Base-by-base conservation (phyloP, 2,113 vertebrate species). In the Psittacula cyanocephala region DNA sequence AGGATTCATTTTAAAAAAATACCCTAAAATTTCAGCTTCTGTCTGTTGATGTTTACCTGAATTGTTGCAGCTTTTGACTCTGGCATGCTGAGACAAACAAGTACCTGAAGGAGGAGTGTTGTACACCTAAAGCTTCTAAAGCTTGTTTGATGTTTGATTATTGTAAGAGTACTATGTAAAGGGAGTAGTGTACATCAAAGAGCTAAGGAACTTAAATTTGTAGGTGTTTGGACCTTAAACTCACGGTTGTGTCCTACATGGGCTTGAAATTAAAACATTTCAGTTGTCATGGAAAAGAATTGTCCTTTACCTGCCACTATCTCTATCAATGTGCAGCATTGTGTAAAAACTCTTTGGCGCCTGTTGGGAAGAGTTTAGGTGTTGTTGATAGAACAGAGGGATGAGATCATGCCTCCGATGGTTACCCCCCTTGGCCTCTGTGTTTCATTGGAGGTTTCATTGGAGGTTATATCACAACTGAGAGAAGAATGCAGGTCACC, bases 321-420 rank as follows among this genome's bases (percentile, higher is more conserved):
- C 57, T 49, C 35, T 43, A 7, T 17, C 5, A 0, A 0, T 7
- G 8, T 19, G 0, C 35, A 24, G 0, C 9, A 0, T 2, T 16
- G 44, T 28, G 29, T 46, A 8, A 7, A 17, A 62, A 3, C 62
- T 37, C 13, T 0, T 3, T 3, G 4, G 86, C 7, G 0, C 35
- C 39, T 27, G 1, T 4, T 39, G 68, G 72, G 77, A 20, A 3
- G 46, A 18, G 68, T 8, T 68, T 6, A 23, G 52, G 3, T 8
- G 18, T 16, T 64, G 3, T 22, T 55, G 65, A 5, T 9, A 12
- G 50, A 29, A 15, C 39, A 43, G 53, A 10, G 27, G 70, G 25
- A 6, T 0, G 6, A 39, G n/a, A 1, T 75, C 24, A 8, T 10
- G 39, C 25, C 29, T 28, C 18, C 16, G 10, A 5, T 4, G 31